Base-by-base conservation (phyloP, 1,140 invertebrate species). In the Anthonomus grandis region DNA sequence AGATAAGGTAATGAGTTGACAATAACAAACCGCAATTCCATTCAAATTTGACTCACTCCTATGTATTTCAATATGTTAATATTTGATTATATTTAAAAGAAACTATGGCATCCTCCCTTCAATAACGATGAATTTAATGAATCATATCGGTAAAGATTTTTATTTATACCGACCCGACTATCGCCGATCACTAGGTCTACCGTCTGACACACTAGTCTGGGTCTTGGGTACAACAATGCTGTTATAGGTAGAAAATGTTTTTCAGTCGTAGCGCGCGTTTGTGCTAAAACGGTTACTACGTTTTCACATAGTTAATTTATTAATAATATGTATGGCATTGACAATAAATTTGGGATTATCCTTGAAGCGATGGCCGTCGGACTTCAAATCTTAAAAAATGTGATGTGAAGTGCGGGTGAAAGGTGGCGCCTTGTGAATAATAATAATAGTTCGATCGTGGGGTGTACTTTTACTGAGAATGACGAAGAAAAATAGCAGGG, bases 401-500 rank as follows among this genome's bases (percentile, higher is more conserved):
- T n/a, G n/a, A n/a, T n/a, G n/a, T n/a, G n/a, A n/a, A n/a, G 25
- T 31, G 39, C 44, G 22, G 19, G 12, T 44, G 38, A 17, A 10
- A 13, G 15, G 31, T 34, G 31, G 15, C 31, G 15, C 10, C 13
- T 12, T 34, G 31, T 34, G 31, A 13, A 39, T 17, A 17, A 39
- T 13, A 17, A 13, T 17, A 39, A n/a, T 39, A 17, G 1, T 13
- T 39, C n/a, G 18, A 39, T 39, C 22, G 21, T n/a, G 21, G 24
- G 12, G 24, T 46, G 10, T 4, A 25, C 4, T 25, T 12, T 46
- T 39, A 12, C 4, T 10, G 9, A 50, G 56, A 18, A 81, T 81
- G 79, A 81, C 79, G 64, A 78, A 78, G 66, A 59, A 52, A 23
- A 79, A 79, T 67, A 77, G 76, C 65, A 78, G 79, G 62, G 77